Evolutionary conservation across 2,888 invertebrate genomes (phyloP), one percentile per base, ranked within the genome.

Genomic region (Nymphalis urticae): DNA sequence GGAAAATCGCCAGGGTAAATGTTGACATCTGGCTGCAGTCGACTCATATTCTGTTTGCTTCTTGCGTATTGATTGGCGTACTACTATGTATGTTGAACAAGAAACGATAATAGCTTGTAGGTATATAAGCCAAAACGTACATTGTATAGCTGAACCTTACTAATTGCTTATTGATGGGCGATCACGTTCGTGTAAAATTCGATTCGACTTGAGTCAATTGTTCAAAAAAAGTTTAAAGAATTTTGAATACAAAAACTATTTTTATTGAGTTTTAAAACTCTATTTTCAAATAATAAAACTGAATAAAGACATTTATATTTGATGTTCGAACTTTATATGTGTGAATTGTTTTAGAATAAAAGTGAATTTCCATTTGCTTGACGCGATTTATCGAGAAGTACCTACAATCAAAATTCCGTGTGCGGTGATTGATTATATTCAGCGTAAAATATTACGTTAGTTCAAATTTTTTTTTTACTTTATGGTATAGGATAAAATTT

Each of bases 1-100:
- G 82, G 85, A 82, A 81, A 87, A 87, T 87, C 85, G 81, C 82
- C 79, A 79, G 79, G 82, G 88, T 84, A 89, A 90, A 90, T 90
- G 89, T 89, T 90, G 88, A 87, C 89, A 82, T 82, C 84, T 82
- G 81, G 80, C 86, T 86, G 76, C 76, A 76, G 76, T 75, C 77
- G 78, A 82, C 65, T 72, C 69, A 68, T 68, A 71, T 62, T 68
- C 69, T 27, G 62, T 60, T 51, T 60, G 58, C 62, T 64, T 69
- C 64, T 68, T 70, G 68, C 48, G 36, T 72, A 68, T 70, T 70
- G 62, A 69, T 72, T 71, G 63, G 54, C 48, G 48, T 64, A 42
- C 27, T 54, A 17, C 21, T 50, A 42, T 21, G n/a, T 48, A 63
- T 47, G 48, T 58, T 65, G 65, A 62, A 69, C 68, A 66, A 72